A percentile compares a stretch with the other conserved stretches of the same genome.
phyloP scores from a whole-genome alignment of 2,888 invertebrate species.

The Acanthosepion lycidas region DNA sequence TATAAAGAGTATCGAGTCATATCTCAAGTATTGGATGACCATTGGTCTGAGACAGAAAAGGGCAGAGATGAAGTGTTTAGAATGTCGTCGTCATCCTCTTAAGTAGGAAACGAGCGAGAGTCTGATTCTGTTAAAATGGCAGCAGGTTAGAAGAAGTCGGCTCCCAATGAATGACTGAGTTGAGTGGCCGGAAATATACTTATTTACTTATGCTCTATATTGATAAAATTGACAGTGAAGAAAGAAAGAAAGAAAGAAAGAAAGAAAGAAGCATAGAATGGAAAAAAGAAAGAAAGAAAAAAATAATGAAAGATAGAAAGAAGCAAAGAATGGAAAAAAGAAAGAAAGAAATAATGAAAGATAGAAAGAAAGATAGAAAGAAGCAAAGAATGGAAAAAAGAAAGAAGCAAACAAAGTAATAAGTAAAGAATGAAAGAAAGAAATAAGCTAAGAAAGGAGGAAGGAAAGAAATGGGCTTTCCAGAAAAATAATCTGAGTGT shows the following conservation, averaged over 20 bases:
- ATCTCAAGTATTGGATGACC: background rate
- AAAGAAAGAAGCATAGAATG: background rate
- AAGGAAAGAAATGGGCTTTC: background rate
- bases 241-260: background rate
- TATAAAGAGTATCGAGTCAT: background rate
- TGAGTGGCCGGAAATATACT: slow-evolving; percentile 23
- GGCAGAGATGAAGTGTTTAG: background rate
- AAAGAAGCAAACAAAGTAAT: background rate
- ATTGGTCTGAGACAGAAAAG: background rate
- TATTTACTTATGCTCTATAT: background rate
- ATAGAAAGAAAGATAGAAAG: background rate
- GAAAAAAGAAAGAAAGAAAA: too few species aligned
- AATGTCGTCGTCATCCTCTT: background rate
- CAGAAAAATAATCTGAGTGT: too few species aligned
- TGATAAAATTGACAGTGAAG: background rate
- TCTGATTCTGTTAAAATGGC: background rate
- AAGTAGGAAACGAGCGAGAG: background rate
- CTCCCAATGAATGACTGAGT: background rate
- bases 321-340: too few species aligned
- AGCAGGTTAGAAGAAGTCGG: background rate
- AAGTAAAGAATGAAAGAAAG: background rate
- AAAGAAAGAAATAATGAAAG: too few species aligned
- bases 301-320: too few species aligned
- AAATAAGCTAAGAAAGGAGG: background rate
- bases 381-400: background rate